Percentiles rank a stretch among this genome's conserved stretches.
Evolutionary conservation across 2,797 vertebrate species (phyloP).

Genomic region (Ispidina picta): DNA sequence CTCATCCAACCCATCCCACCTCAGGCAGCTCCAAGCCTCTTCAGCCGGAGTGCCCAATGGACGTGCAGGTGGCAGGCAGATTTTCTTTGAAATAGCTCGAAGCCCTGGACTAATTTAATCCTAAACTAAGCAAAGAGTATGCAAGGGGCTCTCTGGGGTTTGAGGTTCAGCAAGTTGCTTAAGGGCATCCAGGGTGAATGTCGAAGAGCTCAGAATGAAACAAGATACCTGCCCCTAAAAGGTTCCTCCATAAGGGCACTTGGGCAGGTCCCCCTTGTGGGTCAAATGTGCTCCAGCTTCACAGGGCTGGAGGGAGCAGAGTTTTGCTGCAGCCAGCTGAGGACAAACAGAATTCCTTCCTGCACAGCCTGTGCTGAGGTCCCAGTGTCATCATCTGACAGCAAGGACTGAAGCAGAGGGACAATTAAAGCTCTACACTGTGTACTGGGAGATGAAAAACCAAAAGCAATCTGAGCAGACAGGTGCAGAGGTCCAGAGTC

Average conservation of each 20-base stretch:
- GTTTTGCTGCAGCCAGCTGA: not conserved
- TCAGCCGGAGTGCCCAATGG: fast-evolving
- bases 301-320: not conserved
- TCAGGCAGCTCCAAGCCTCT: fast-evolving
- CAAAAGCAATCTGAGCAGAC: not conserved
- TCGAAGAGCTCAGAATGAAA: not conserved
- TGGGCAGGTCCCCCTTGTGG: not conserved
- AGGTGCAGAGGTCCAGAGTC: not conserved
- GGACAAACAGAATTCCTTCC: not conserved
- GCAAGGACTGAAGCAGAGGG: not conserved
- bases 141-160: not conserved
- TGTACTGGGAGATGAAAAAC: not conserved
- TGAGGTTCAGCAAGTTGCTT: not conserved
- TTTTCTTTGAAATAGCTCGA: fast-evolving
- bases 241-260: not conserved
- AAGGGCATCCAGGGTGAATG: not conserved
- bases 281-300: not conserved
- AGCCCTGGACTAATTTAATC: not conserved
- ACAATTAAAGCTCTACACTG: not conserved
- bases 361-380: not conserved
- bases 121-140: not conserved
- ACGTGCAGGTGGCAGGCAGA: fast-evolving
- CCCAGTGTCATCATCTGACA: not conserved
- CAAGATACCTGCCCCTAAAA: not conserved
- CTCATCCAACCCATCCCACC: fast-evolving